These are phyloP conservation scores for Poeciliopsis paucimaculata DNA, from an alignment of 2,797 vertebrate genomes.

Conservation along the genomic window DNA sequence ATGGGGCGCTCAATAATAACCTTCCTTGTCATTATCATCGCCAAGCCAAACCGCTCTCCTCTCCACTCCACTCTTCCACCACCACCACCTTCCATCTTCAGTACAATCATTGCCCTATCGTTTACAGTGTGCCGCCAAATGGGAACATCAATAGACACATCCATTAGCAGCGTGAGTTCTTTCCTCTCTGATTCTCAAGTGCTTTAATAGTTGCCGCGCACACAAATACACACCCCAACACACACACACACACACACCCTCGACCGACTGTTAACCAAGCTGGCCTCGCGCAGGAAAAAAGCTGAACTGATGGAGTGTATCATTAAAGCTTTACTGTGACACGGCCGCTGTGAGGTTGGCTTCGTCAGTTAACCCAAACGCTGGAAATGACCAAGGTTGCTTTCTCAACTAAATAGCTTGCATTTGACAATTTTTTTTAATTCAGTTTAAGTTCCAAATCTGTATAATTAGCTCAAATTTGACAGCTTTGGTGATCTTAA, in stretches of 20 bases:
- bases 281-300: slow-evolving; percentile 30
- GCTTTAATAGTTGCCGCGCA: slow-evolving; percentile 60
- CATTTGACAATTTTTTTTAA: not conserved
- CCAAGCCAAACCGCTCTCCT: slow-evolving; percentile 56
- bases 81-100: slow-evolving; percentile 62
- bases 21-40: slow-evolving; percentile 70
- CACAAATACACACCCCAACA: not conserved
- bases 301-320: slow-evolving; percentile 61
- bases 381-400: slow-evolving; percentile 22
- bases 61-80: slow-evolving; percentile 41
- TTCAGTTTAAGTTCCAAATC: not conserved
- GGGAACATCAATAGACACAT: slow-evolving; percentile 76
- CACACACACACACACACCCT: slow-evolving; percentile 20
- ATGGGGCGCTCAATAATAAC: slow-evolving; percentile 73
- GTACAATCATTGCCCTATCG: slow-evolving; percentile 73
- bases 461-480: not conserved
- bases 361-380: slow-evolving; percentile 47
- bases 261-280: slow-evolving; percentile 56
- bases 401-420: not conserved
- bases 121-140: slow-evolving; percentile 74
- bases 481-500: not conserved
- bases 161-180: slow-evolving; percentile 69
- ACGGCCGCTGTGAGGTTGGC: slow-evolving; percentile 26
- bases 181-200: slow-evolving; percentile 69
- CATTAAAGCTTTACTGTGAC: slow-evolving; percentile 64